Base-by-base conservation (phyloP, 2,113 vertebrate species). In the Aphelocoma coerulescens region DNA sequence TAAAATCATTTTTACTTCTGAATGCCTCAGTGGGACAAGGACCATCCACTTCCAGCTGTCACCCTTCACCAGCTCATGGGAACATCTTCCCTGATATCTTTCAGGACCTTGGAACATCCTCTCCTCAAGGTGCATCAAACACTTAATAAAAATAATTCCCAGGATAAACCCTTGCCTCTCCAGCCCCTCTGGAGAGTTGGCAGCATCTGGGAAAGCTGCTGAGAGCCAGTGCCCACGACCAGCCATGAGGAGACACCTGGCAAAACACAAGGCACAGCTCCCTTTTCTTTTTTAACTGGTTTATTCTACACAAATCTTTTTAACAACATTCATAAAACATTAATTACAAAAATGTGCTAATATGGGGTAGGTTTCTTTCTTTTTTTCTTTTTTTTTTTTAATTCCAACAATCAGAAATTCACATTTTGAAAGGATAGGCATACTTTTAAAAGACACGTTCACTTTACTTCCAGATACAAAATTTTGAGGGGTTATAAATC, bases 321-420 rank as follows among this genome's bases (percentile, higher is more conserved):
- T 61, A 89, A 95, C 82, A 44, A 96, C 90, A 92, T 93, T 94
- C 81, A 88, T 71, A 85, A 93, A 95, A 95, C 93, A 94, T 86
- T 93, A 71, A 94, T 94, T 96, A 97, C 87, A 95, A 95, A 97
- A 95, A 69, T 90, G 92, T 67, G 73, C 80, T 89, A 85, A 41
- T 80, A 88, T 27, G 62, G 90, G 62, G 23, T 26, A 24, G 30
- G 43, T 28, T 81, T 49, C 11, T 61, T 68, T 67, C 3, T 74
- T 21, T 19, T 44, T 52, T 41, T 13, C 22, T 39, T 11, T 49
- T 30, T 28, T 22, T 63, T 66, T 73, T 74, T 19, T n/a, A n/a
- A 89, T 81, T 72, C 66, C 65, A 85, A 85, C 92, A 49, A 27
- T 85, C 82, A 94, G 80, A 91, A 86, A 58, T 91, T 93, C 87